Evolutionary conservation across 2,888 invertebrate species (phyloP).

Genomic region (Eilema griseolum): DNA sequence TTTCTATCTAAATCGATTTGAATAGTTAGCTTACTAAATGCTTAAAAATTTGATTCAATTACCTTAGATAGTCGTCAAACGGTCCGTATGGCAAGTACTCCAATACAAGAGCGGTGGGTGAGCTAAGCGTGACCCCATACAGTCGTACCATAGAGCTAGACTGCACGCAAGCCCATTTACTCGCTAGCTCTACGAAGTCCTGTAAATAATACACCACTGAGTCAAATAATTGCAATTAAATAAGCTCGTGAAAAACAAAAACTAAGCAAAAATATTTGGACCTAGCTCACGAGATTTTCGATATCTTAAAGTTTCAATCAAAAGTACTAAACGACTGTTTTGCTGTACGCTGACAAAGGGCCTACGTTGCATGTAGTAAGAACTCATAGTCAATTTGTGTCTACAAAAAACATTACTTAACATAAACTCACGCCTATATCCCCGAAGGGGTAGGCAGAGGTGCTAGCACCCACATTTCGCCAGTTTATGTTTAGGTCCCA

Average conservation of each 20-base stretch:
- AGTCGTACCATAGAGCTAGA: constrained; percentile 92
- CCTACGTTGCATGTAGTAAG: too few species aligned
- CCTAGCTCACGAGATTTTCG: neutral
- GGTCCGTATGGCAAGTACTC: constrained; percentile 93
- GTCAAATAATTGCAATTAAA: neutral
- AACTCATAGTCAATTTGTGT: too few species aligned
- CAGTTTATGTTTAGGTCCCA: too few species aligned
- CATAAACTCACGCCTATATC: too few species aligned
- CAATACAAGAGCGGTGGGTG: constrained; percentile 93
- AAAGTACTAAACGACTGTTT: neutral
- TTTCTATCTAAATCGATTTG: too few species aligned
- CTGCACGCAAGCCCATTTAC: constrained; percentile 92
- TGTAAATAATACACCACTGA: constrained; percentile 61
- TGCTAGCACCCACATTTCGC: too few species aligned
- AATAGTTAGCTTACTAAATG: too few species aligned
- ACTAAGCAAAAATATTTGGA: neutral
- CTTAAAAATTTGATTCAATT: constrained; percentile 29
- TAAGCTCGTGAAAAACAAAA: neutral
- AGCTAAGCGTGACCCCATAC: constrained; percentile 92
- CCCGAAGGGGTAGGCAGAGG: too few species aligned
- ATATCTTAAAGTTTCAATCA: neutral
- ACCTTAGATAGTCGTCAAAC: constrained; percentile 90
- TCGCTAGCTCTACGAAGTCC: constrained; percentile 92
- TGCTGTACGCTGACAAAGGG: neutral
- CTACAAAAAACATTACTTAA: too few species aligned